A percentile compares a stretch with the other conserved stretches of the same genome.
phyloP scores from a whole-genome alignment of 2,797 vertebrate genomes.

The Rhinoraja longicauda region DNA sequence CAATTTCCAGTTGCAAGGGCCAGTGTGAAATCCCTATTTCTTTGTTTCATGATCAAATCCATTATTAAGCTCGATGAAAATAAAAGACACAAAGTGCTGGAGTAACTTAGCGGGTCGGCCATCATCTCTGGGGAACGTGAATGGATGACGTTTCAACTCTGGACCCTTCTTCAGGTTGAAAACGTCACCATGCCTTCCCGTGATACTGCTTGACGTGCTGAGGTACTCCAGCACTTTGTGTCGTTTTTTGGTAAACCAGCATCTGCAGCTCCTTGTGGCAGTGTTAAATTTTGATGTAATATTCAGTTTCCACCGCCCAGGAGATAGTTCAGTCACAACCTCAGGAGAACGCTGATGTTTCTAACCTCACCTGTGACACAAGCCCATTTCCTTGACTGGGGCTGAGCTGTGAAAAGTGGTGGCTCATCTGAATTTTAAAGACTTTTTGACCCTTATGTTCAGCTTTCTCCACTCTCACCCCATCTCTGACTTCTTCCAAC shows the following conservation, averaged over 20 bases:
- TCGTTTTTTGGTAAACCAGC: too few relatives aligned
- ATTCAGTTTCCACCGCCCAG: neutral
- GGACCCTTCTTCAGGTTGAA: too few relatives aligned
- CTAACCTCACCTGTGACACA: neutral
- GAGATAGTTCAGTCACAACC: neutral
- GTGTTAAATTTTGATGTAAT: neutral
- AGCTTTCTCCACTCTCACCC: neutral
- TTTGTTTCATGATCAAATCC: too few relatives aligned
- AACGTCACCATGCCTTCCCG: too few relatives aligned
- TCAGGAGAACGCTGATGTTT: neutral
- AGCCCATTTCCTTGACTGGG: neutral
- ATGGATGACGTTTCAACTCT: too few relatives aligned
- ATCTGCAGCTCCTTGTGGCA: neutral
- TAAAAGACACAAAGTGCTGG: too few relatives aligned
- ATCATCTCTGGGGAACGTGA: too few relatives aligned
- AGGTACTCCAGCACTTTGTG: too few relatives aligned
- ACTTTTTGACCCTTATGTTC: neutral
- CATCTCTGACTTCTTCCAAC: neutral
- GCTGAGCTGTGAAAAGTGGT: neutral
- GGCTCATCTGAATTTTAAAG: neutral
- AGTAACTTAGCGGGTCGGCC: too few relatives aligned
- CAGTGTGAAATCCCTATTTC: neutral
- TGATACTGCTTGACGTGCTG: too few relatives aligned
- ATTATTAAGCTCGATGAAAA: too few relatives aligned
- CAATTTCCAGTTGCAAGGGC: neutral